Evolutionary conservation across 2,797 vertebrate genomes (phyloP), one percentile per base, ranked within the genome.

Genomic region (Crossoptilon crossoptilon): DNA sequence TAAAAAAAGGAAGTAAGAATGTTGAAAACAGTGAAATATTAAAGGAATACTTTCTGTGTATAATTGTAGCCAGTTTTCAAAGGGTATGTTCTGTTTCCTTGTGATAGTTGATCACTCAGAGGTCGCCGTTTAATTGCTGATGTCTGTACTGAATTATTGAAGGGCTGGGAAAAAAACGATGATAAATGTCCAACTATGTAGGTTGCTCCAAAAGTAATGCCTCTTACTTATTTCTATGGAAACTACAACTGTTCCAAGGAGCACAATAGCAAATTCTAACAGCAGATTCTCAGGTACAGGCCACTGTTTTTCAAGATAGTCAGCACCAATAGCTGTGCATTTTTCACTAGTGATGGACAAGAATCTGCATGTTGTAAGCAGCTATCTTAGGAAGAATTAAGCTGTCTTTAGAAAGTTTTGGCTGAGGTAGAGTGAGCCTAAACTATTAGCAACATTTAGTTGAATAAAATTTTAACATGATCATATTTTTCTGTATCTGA

Each of bases 1-100:
- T 33, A 91, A 67, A 68, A 92, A 92, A 85, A 33, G 18, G 26
- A 77, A 81, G 24, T 44, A 87, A 39, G 29, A 29, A 51, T 68
- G 87, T 81, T 81, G 22, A 67, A 93, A 90, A 59, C 35, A 51
- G 77, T 94, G 76, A 68, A 37, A 31, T 86, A 56, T 75, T 90
- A 49, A 26, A 63, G 51, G 10, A 44, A 13, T 31, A 63, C 10
- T 56, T 51, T 43, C 27, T 74, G 5, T 77, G 19, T 68, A 4
- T 84, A 33, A 59, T 67, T 90, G 24, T 26, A 60, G 60, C 15
- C 8, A 44, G 7, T 70, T 76, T 67, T 29, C 3, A 4, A 84
- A 60, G 2, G 43, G 9, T 0, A 0, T 15, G 14, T 90, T 87
- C 48, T 63, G 17, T 72, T 39, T 64, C 21, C 29, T 80, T 74